These are phyloP conservation scores for Brenthis ino DNA, from an alignment of 2,888 invertebrate species.

Conservation along the genomic window DNA sequence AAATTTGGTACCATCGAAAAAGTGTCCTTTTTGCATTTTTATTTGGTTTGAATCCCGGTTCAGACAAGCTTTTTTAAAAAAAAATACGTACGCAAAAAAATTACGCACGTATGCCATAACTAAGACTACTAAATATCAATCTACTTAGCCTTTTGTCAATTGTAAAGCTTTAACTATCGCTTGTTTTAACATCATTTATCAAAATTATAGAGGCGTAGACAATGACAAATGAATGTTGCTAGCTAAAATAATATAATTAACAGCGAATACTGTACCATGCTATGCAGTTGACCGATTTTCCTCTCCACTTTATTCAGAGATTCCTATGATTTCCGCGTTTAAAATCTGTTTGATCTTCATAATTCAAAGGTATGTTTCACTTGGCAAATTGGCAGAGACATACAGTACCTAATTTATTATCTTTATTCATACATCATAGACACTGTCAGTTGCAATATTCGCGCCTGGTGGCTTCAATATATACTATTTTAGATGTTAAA, in stretches of 20 bases:
- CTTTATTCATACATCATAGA: background rate
- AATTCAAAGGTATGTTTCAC: slow-evolving; percentile 11
- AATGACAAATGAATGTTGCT: slow-evolving; percentile 34
- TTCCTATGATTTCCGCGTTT: slow-evolving; percentile 36
- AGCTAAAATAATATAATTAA: slow-evolving; percentile 35
- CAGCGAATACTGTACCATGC: slow-evolving; percentile 16
- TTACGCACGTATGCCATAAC: too few species aligned
- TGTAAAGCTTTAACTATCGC: background rate
- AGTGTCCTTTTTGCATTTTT: too few species aligned
- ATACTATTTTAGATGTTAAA: too few species aligned
- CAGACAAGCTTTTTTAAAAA: too few species aligned
- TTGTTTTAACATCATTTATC: slow-evolving; percentile 20
- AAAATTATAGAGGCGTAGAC: slow-evolving; percentile 35
- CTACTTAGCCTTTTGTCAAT: background rate
- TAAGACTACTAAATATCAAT: background rate
- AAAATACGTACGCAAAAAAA: too few species aligned
- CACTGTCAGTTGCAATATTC: too few species aligned
- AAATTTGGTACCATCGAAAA: too few species aligned
- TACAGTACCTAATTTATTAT: slow-evolving; percentile 6
- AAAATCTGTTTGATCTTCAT: slow-evolving; percentile 31
- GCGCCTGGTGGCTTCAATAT: too few species aligned
- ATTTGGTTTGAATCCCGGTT: too few species aligned
- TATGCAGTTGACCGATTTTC: slow-evolving; percentile 40
- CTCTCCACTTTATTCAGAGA: slow-evolving; percentile 36
- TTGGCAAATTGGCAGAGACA: slow-evolving; percentile 17